Evolutionary conservation across 2,113 vertebrate genomes (phyloP), one percentile per base, ranked within the genome.

Genomic region (Pycnonotus jocosus): DNA sequence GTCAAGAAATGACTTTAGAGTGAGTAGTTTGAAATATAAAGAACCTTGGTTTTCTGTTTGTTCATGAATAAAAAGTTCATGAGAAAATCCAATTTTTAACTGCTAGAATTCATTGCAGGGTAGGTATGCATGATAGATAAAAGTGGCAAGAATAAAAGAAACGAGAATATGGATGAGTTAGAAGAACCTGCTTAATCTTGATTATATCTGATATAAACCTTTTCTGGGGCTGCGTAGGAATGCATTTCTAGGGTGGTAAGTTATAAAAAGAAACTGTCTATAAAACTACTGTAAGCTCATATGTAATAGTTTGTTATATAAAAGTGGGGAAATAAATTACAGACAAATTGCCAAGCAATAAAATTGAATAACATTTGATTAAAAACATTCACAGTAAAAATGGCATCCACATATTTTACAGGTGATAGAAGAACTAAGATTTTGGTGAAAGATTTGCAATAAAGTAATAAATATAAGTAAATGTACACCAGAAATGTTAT

Each of bases 241-340:
- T 78, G 71, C 38, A 78, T 85, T 87, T 93, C 79, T 85, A n/a
- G 62, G 79, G 71, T 76, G 89, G 58, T 31, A 82, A 90, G 68
- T 85, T 96, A 93, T 90, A 96, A 94, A 94, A 95, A 83, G 85
- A 94, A 95, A 91, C 81, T 87, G 38, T 78, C 81, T 90, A 60
- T 84, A 86, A 91, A 95, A 91, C 73, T 85, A 68, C 79, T n/a
- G 38, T 88, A 91, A 82, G 78, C 81, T 92, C 19, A 71, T 88
- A 86, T 79, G n/a, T 86, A 92, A 89, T 45, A 45, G 54, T 94
- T 90, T 71, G 92, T 95, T 95, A 91, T 72, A 87, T 93, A 93
- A 92, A 94, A 94, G 33, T 56, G 68, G 58, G 35, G 64, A 91
- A 92, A 81, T 92, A 95, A 97, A 76, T 92, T 81, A 82, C 6